phyloP scores from a whole-genome alignment of 2,797 vertebrate species.

The Hydrocynus forskahlii region DNA sequence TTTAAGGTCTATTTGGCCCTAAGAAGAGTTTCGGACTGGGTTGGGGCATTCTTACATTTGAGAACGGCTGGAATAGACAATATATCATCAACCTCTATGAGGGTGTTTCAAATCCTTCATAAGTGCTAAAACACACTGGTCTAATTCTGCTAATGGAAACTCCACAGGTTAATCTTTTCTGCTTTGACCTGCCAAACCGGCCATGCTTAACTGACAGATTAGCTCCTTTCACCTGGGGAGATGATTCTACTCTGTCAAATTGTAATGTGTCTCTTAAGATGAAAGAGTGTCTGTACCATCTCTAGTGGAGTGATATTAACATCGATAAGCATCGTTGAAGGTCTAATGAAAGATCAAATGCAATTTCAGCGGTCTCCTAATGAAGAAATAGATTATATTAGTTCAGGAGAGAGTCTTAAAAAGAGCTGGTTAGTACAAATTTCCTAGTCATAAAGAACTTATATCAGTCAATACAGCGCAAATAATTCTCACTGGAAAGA shows the following conservation, averaged over 20 bases:
- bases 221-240: background rate
- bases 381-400: constrained; percentile 18
- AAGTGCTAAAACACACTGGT: background rate
- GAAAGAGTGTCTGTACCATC: background rate
- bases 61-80: too few species aligned
- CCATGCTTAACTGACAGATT: background rate
- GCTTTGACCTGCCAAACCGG: background rate
- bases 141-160: background rate
- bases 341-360: constrained; percentile 6
- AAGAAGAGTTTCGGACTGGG: too few species aligned
- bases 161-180: background rate
- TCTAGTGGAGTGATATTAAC: background rate
- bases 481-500: background rate
- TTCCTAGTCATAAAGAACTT: background rate
- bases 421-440: constrained; percentile 4
- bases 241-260: background rate
- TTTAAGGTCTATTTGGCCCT: too few species aligned
- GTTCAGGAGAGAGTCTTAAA: background rate
- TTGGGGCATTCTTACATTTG: too few species aligned
- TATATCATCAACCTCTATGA: too few species aligned
- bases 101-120: background rate
- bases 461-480: background rate
- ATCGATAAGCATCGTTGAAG: background rate
- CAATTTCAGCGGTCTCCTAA: constrained; percentile 21
- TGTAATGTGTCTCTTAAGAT: background rate